Evolutionary conservation across 2,113 vertebrate species (phyloP).

Genomic region (Glareola pratincola): DNA sequence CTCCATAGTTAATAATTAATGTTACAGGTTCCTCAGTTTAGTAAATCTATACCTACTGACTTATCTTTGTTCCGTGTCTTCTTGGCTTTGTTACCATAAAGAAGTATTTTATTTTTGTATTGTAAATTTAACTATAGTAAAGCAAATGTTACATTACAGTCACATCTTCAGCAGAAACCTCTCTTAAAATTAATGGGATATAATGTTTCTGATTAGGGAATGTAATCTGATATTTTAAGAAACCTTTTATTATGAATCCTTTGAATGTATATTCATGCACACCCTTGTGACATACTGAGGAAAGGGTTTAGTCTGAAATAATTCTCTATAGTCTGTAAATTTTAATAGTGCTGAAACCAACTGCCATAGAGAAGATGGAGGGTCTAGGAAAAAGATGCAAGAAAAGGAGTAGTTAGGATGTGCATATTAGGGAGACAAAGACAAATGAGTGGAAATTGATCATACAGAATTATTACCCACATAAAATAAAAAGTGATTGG

Average conservation of each 20-base stretch:
- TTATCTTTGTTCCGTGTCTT: background rate
- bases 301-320: background rate
- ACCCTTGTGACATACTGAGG: background rate
- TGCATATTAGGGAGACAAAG: background rate
- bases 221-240: background rate
- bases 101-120: background rate
- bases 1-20: background rate
- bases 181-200: background rate
- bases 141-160: background rate
- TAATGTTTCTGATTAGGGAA: background rate
- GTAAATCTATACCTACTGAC: background rate
- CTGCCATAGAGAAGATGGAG: background rate
- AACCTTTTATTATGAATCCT: background rate
- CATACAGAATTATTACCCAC: conserved; percentile 5
- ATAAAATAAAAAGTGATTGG: conserved; percentile 13
- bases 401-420: background rate
- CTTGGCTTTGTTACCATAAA: background rate
- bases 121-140: background rate
- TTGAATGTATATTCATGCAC: background rate
- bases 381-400: background rate
- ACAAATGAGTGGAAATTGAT: background rate
- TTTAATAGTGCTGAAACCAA: background rate
- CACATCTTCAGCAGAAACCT: background rate
- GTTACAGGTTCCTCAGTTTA: background rate
- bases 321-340: conserved; percentile 3